A percentile compares a stretch with the other conserved stretches of the same genome.
phyloP scores from a whole-genome alignment of 2,113 vertebrate species.

The Notechis scutatus region DNA sequence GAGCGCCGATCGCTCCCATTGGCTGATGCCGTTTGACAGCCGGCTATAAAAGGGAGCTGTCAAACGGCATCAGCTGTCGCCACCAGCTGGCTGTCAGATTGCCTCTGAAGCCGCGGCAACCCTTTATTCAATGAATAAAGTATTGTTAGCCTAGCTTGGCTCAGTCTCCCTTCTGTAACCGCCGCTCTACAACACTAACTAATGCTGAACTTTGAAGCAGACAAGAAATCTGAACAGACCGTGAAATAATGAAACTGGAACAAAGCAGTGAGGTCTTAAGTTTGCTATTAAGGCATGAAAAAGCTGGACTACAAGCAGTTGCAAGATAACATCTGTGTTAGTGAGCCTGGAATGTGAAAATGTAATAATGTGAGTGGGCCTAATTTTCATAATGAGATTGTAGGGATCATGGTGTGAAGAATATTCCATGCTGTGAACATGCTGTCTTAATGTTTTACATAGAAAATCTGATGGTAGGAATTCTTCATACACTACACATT shows the following conservation, averaged over 20 bases:
- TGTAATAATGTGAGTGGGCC: slow-evolving; percentile 36
- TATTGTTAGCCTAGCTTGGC: too few species aligned
- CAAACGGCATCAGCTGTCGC: too few species aligned
- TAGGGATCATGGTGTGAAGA: slow-evolving; percentile 15
- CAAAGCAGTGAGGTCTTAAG: background rate
- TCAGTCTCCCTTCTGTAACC: too few species aligned
- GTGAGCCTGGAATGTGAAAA: slow-evolving; percentile 43
- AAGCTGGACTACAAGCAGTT: background rate
- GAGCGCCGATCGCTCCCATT: too few species aligned
- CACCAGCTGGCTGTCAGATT: too few species aligned
- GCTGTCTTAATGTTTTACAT: slow-evolving; percentile 35
- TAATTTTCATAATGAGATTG: slow-evolving; percentile 56
- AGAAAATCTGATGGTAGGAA: slow-evolving; percentile 34
- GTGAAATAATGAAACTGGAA: background rate
- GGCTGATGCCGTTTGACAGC: too few species aligned
- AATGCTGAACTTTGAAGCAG: background rate
- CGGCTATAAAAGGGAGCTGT: too few species aligned
- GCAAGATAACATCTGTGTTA: slow-evolving; percentile 37
- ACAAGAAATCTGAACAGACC: background rate
- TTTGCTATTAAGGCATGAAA: background rate
- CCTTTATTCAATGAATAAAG: too few species aligned
- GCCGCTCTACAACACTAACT: too few species aligned
- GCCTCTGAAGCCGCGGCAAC: too few species aligned
- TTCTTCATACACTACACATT: slow-evolving; percentile 26
- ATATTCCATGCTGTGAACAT: slow-evolving; percentile 34